Percentiles rank a stretch among this genome's conserved stretches.
Evolutionary conservation across 2,113 vertebrate species (phyloP).

Genomic region (Varanus salvator): DNA sequence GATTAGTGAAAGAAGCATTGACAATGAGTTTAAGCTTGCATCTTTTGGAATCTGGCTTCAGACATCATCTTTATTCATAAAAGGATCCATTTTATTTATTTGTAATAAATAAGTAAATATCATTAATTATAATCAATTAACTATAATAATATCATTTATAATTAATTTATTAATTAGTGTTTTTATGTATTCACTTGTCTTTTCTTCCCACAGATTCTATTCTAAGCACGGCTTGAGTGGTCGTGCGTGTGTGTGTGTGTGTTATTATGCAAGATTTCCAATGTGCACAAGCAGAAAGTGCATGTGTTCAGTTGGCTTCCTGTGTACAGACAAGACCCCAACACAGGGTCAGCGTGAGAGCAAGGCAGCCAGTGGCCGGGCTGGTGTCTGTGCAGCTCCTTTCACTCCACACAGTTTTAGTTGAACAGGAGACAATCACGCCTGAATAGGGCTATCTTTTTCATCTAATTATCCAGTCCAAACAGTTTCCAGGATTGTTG

Average conservation of each 20-base stretch:
- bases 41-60: not conserved
- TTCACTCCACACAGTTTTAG: not conserved
- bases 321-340: not conserved
- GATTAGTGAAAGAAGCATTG: conserved; percentile 26
- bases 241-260: not conserved
- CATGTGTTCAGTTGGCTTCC: not conserved
- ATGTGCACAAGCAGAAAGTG: too few species aligned
- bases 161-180: too few species aligned
- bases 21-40: not conserved
- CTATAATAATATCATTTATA: too few species aligned
- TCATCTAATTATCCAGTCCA: not conserved
- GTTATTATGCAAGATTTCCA: not conserved
- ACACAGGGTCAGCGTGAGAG: not conserved
- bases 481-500: conserved; percentile 22
- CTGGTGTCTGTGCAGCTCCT: not conserved
- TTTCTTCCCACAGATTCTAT: not conserved
- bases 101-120: too few species aligned
- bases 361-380: not conserved
- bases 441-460: not conserved
- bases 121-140: too few species aligned
- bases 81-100: not conserved
- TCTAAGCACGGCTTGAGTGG: not conserved
- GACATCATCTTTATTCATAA: not conserved
- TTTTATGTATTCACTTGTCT: not conserved
- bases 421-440: not conserved